Evolutionary conservation across 2,113 vertebrate genomes (phyloP), one percentile per base, ranked within the genome.

Genomic region (Rhegmatorhina hoffmannsi): DNA sequence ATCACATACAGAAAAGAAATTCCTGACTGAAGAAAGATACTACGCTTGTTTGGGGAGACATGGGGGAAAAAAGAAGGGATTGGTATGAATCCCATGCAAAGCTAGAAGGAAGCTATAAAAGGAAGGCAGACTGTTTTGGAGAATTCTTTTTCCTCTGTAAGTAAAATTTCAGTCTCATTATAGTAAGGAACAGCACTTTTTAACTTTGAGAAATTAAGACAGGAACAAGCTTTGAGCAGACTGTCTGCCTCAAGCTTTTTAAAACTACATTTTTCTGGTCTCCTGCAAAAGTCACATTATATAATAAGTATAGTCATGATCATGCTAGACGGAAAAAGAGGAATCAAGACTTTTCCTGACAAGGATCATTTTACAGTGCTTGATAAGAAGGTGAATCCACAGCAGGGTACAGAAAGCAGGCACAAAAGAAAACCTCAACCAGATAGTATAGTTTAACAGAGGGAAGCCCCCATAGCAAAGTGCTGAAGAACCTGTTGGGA

Each of bases 381-480:
- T 75, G 36, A 38, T 40, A 52, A 19, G 29, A 43, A 36, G 13
- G 7, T 53, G 29, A 59, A 55, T 24, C 34, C 10, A 31, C 43
- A 50, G 5, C 5, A 14, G 47, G 20, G 12, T 20, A 31, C 11
- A 25, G 56, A 67, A 72, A 68, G 24, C 34, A 59, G 47, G 17
- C 24, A 44, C 0, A 47, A 67, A 89, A 60, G 12, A 7, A 20
- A 81, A 31, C 1, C 1, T 19, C 25, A 33, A 1, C 4, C 15
- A 15, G 29, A 14, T 16, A 49, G 28, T 31, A 20, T 13, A 63
- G 31, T 59, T 50, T 46, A 43, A 49, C 4, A 28, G 16, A 7
- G 31, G 10, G 2, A 74, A 14, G 1, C 1, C 3, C 3, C 68
- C 36, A 63, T 10, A 36, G 36, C 16, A 11, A 19, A 14, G 11